These are phyloP conservation scores for Drosophila meridionalis DNA, from an alignment of 2,888 invertebrate genomes.

Conservation along the genomic window DNA sequence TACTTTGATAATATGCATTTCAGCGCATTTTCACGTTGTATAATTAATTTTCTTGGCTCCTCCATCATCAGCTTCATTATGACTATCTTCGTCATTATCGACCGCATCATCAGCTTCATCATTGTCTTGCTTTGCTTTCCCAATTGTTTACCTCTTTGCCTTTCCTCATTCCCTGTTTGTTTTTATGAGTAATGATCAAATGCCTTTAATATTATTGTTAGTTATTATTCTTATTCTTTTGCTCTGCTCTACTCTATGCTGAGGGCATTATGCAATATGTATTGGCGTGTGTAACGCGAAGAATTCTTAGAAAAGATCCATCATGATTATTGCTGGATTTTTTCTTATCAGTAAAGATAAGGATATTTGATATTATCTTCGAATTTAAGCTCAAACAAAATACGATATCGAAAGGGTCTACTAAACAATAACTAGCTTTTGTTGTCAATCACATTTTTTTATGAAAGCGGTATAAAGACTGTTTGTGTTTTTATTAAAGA, in stretches of 20 bases:
- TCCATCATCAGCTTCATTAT: slow-evolving; percentile 20
- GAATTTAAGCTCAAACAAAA: not conserved
- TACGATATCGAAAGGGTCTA: not conserved
- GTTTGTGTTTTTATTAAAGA: not conserved
- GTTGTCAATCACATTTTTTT: not conserved
- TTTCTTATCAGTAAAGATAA: not conserved
- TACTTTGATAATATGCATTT: slow-evolving; percentile 44
- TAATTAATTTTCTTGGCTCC: slow-evolving; percentile 68
- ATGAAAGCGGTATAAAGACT: not conserved
- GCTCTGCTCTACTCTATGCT: not conserved
- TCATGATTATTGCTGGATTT: slow-evolving; percentile 1
- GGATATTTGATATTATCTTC: not conserved
- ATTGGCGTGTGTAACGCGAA: not conserved
- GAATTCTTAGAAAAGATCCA: not conserved
- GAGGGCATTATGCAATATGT: not conserved
- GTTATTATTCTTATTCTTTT: slow-evolving; percentile 38
- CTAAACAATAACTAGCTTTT: not conserved
- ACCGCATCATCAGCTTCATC: slow-evolving; percentile 28
- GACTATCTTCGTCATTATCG: slow-evolving; percentile 22
- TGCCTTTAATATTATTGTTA: slow-evolving; percentile 45
- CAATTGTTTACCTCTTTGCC: slow-evolving; percentile 39
- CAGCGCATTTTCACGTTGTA: slow-evolving; percentile 74
- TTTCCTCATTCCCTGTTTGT: slow-evolving; percentile 38
- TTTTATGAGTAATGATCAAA: slow-evolving; percentile 73
- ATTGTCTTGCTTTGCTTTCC: slow-evolving; percentile 47